phyloP scores from a whole-genome alignment of 2,113 vertebrate species.

The Ammospiza caudacuta region DNA sequence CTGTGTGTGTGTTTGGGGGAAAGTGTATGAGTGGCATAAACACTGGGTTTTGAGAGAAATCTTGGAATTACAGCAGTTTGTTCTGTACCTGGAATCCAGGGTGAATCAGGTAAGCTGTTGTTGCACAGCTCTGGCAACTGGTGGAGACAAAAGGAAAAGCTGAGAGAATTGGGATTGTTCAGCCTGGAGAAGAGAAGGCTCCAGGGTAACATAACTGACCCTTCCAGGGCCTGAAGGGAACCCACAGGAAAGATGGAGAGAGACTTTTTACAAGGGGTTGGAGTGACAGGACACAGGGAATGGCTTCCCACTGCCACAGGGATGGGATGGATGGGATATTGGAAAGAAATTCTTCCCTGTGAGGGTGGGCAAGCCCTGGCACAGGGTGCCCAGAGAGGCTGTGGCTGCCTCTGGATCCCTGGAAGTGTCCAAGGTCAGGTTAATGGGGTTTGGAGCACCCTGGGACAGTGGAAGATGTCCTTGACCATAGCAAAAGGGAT shows the following conservation, averaged over 20 bases:
- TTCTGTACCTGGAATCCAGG: background rate
- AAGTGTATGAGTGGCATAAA: background rate
- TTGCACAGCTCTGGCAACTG: background rate
- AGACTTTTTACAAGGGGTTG: background rate
- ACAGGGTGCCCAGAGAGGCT: too few species aligned
- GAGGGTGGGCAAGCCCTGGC: too few species aligned
- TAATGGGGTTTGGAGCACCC: too few species aligned
- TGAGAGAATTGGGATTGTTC: background rate
- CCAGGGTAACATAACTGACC: background rate
- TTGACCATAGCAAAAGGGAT: too few species aligned
- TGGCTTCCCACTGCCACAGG: background rate
- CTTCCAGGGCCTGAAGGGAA: background rate
- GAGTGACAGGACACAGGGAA: fast-evolving
- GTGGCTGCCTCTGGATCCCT: too few species aligned
- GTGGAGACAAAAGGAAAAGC: background rate
- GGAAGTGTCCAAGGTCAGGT: too few species aligned
- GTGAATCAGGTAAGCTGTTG: background rate
- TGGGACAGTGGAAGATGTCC: too few species aligned
- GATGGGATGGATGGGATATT: too few species aligned
- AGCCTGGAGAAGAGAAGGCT: background rate
- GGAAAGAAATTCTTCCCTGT: too few species aligned
- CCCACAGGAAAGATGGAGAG: background rate
- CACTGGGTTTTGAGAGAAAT: background rate
- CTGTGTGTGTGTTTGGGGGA: background rate
- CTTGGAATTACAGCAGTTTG: background rate